Evolutionary conservation across 2,797 vertebrate genomes (phyloP).

Genomic region (Odontamblyopus lacepedii): DNA sequence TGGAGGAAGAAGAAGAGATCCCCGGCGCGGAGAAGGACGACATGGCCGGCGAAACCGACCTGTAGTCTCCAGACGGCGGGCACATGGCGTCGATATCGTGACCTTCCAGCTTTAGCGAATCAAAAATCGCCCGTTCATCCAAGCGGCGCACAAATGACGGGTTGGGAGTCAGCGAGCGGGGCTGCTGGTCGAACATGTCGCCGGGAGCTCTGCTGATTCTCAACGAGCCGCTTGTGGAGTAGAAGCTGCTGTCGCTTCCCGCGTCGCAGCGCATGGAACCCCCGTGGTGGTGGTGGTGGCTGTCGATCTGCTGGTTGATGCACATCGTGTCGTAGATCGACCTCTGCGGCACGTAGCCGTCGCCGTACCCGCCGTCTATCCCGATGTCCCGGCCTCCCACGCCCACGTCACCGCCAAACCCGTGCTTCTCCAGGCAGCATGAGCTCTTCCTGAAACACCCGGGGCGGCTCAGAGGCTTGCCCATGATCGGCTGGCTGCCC

Average conservation of each 20-base stretch:
- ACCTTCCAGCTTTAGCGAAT: conserved; percentile 90
- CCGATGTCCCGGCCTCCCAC: conserved; percentile 78
- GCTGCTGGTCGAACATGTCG: conserved; percentile 86
- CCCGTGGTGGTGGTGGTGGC: conserved; percentile 75
- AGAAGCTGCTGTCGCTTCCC: conserved; percentile 84
- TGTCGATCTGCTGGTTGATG: conserved; percentile 93
- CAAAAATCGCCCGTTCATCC: conserved; percentile 94
- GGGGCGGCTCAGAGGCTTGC: conserved; percentile 96
- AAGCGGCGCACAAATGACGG: conserved; percentile 82
- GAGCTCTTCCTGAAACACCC: conserved; percentile 96
- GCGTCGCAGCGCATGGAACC: conserved; percentile 83
- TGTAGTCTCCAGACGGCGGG: conserved; percentile 76
- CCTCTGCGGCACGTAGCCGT: conserved; percentile 94
- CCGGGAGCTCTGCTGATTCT: conserved; percentile 79
- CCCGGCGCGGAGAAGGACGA: conserved; percentile 77
- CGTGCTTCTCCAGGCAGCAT: conserved; percentile 91
- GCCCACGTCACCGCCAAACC: conserved; percentile 86
- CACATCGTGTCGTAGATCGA: conserved; percentile 98
- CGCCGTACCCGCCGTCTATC: conserved; percentile 91
- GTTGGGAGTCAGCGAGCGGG: conserved; percentile 79
- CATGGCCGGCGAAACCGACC: conserved; percentile 78
- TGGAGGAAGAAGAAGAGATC: conserved; percentile 73
- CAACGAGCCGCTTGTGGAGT: conserved; percentile 91
- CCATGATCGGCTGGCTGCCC: conserved; percentile 81
- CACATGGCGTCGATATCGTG: conserved; percentile 79